Conservation (phyloP, 2,888 invertebrate genomes). For the Pimpla rufipes region DNA sequence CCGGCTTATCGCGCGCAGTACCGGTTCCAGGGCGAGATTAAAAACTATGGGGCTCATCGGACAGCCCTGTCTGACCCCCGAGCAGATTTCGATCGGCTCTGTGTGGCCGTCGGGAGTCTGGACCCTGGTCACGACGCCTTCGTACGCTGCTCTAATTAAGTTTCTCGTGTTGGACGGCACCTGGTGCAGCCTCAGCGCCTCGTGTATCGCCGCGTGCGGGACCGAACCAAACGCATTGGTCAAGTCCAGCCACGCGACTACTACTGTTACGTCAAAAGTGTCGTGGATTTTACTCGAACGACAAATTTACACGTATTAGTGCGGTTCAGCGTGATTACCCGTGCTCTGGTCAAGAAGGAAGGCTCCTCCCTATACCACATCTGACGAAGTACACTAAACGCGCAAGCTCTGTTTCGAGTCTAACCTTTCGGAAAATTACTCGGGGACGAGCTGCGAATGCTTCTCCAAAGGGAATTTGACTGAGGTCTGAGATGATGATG, state of each 20-base stretch:
- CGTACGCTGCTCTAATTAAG: slow-evolving; percentile 68
- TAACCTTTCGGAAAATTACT: too few relatives aligned
- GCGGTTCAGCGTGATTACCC: too few relatives aligned
- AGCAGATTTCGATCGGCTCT: slow-evolving; percentile 70
- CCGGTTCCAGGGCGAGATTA: slow-evolving; percentile 78
- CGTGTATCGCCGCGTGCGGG: slow-evolving; percentile 77
- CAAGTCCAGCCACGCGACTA: slow-evolving; percentile 81
- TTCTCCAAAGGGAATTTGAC: too few relatives aligned
- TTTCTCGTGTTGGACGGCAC: slow-evolving; percentile 2
- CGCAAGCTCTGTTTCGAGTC: too few relatives aligned
- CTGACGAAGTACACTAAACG: too few relatives aligned
- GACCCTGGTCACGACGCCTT: slow-evolving; percentile 66
- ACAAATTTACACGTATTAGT: too few relatives aligned
- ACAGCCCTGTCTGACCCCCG: slow-evolving; percentile 80
- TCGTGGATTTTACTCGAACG: too few relatives aligned
- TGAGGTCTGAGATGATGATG: too few relatives aligned
- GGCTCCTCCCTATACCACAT: too few relatives aligned
- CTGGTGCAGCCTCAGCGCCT: slow-evolving; percentile 13
- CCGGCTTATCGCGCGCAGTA: slow-evolving; percentile 63
- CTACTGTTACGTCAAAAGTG: too few relatives aligned
- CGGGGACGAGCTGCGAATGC: too few relatives aligned
- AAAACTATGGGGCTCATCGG: slow-evolving; percentile 80
- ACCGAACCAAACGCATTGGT: slow-evolving; percentile 82
- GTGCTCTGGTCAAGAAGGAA: too few relatives aligned
- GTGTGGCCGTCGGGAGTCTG: slow-evolving; percentile 64